Conservation (phyloP, 23 tunicate genomes). For the Trididemnum nubilum region DNA sequence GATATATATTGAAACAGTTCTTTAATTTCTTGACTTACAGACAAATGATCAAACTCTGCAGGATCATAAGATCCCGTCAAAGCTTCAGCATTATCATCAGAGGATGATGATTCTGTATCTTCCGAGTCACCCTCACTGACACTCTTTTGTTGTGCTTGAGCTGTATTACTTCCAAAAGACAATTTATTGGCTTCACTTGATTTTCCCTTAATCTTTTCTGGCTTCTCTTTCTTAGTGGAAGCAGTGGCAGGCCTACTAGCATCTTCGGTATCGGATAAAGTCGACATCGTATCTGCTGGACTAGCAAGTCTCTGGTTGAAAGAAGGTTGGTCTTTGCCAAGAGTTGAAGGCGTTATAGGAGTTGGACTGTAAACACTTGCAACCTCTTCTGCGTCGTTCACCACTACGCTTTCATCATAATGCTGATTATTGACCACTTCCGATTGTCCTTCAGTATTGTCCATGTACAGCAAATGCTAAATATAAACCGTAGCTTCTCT, state of each 20-base stretch:
- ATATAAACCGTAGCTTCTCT: too few relatives aligned
- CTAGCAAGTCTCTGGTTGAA: background rate
- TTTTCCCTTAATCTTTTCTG: background rate
- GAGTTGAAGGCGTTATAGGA: background rate
- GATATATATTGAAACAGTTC: slow-evolving; percentile 86
- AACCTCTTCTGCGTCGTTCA: slow-evolving; percentile 74
- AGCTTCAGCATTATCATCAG: slow-evolving; percentile 63
- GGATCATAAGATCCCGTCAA: slow-evolving; percentile 86
- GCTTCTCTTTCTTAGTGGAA: background rate
- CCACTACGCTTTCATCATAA: slow-evolving; percentile 90
- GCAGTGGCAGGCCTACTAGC: background rate
- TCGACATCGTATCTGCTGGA: background rate
- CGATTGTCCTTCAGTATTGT: slow-evolving; percentile 19
- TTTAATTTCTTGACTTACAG: slow-evolving; percentile 86
- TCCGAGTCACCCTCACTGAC: slow-evolving; percentile 75
- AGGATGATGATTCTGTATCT: slow-evolving; percentile 50
- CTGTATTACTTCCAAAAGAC: background rate
- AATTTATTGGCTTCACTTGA: background rate
- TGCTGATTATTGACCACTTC: slow-evolving; percentile 79
- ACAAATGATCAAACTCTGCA: slow-evolving; percentile 80
- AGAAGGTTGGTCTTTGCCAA: background rate
- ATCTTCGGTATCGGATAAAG: background rate
- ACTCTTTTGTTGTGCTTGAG: background rate
- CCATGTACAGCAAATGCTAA: too few relatives aligned
- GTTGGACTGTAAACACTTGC: slow-evolving; percentile 50